These are phyloP conservation scores for Torymus texanus DNA, from an alignment of 2,888 invertebrate genomes.

Conservation along the genomic window DNA sequence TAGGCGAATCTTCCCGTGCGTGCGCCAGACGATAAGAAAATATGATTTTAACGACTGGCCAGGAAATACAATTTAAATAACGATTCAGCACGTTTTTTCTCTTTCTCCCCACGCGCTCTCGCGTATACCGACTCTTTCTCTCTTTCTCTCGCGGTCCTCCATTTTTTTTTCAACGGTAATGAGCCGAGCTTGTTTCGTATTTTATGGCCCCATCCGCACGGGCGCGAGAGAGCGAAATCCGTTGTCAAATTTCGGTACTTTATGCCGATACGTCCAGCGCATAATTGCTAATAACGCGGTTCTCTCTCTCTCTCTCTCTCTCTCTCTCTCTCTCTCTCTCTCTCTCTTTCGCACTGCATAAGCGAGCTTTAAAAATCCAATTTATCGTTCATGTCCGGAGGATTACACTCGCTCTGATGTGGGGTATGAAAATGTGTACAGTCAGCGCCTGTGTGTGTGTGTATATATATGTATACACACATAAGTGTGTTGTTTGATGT, in stretches of 20 bases:
- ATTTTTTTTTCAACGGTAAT: conserved; percentile 17
- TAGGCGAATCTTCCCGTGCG: not conserved
- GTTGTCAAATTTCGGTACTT: conserved; percentile 42
- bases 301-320: not conserved
- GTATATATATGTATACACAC: no score
- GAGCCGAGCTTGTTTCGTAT: conserved; percentile 45
- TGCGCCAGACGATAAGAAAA: conserved; percentile 16
- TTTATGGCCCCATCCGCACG: conserved; percentile 31
- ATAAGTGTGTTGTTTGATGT: no score
- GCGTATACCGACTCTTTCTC: not conserved
- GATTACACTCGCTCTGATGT: conserved; percentile 8
- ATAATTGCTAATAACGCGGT: conserved; percentile 41
- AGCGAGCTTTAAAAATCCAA: conserved; percentile 20
- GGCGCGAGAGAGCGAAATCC: conserved; percentile 29
- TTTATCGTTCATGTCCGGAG: conserved; percentile 17
- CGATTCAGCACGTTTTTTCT: not conserved
- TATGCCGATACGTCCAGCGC: conserved; percentile 27
- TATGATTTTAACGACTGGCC: conserved; percentile 40
- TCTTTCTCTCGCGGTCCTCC: not conserved
- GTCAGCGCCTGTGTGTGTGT: not conserved
- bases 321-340: conserved; percentile 11
- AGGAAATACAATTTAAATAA: conserved; percentile 43
- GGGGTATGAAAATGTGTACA: not conserved
- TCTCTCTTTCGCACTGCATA: conserved; percentile 10
- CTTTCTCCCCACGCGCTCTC: not conserved